These are phyloP conservation scores for Bubalus kerabau DNA, from an alignment of 2,113 vertebrate species.

Conservation along the genomic window DNA sequence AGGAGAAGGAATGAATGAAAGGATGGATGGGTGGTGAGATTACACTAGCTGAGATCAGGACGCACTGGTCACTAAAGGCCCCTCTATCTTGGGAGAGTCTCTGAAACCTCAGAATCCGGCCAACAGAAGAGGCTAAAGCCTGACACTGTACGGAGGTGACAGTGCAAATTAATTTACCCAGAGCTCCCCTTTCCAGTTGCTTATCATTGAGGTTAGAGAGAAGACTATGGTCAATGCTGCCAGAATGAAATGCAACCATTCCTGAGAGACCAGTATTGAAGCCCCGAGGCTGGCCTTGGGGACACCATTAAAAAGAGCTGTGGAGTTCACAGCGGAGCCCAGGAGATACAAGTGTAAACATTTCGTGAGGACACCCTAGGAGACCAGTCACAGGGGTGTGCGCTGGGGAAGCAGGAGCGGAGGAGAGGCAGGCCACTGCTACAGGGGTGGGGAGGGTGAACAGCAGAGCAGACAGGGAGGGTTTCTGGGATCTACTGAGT, in stretches of 20 bases:
- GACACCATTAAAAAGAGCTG: neutral
- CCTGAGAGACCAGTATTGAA: neutral
- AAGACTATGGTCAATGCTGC: neutral
- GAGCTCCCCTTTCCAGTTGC: neutral
- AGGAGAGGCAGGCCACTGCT: neutral
- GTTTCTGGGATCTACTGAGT: neutral
- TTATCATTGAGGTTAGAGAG: neutral
- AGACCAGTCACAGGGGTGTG: neutral
- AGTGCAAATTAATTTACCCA: neutral
- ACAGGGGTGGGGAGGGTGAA: no score
- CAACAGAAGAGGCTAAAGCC: neutral
- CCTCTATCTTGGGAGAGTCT: neutral
- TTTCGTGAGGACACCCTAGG: neutral
- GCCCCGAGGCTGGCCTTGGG: neutral
- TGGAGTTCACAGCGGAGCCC: neutral
- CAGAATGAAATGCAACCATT: neutral
- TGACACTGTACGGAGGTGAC: neutral
- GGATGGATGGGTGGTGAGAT: no score
- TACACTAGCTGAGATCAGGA: neutral
- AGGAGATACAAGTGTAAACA: neutral
- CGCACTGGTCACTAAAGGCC: neutral
- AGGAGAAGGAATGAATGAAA: neutral
- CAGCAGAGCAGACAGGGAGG: neutral
- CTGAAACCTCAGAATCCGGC: neutral
- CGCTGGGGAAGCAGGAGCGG: neutral